Conservation (phyloP, 2,888 invertebrate genomes). For the Elmis aenea region DNA sequence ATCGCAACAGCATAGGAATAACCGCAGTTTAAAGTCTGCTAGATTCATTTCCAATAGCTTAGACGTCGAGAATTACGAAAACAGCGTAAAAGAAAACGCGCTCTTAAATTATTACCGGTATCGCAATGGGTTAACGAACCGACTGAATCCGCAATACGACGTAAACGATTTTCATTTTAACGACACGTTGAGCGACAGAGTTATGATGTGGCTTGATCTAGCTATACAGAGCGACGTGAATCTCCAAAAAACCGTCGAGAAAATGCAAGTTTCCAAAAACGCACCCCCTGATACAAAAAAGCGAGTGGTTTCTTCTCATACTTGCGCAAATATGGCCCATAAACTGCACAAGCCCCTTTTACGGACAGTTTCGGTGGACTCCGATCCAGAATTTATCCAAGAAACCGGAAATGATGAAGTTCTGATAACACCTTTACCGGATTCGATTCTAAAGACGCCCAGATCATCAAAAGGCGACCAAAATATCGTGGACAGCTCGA, state of each 20-base stretch:
- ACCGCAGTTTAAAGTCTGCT: neutral
- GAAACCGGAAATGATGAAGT: too few relatives aligned
- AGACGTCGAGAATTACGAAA: neutral
- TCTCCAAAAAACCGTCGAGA: neutral
- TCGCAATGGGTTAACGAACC: neutral
- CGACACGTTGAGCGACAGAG: constrained; percentile 61
- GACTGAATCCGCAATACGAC: neutral
- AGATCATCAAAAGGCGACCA: too few relatives aligned
- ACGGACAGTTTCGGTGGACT: neutral
- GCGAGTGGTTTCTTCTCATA: constrained; percentile 11
- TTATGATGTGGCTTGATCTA: constrained; percentile 74
- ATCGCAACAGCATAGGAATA: too few relatives aligned
- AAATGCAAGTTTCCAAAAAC: neutral
- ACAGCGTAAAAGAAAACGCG: neutral
- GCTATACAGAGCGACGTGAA: constrained; percentile 46
- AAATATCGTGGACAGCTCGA: neutral
- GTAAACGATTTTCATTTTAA: constrained; percentile 11
- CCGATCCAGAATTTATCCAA: neutral
- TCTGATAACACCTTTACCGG: too few relatives aligned
- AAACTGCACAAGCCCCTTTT: neutral
- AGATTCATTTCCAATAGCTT: neutral
- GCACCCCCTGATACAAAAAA: constrained; percentile 7
- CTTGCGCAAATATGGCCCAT: constrained; percentile 14
- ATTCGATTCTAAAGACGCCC: neutral
- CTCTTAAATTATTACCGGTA: neutral